Percentiles rank a stretch among this genome's conserved stretches.
phyloP scores from a whole-genome alignment of 2,113 vertebrate genomes.

The Colinus virginianus region DNA sequence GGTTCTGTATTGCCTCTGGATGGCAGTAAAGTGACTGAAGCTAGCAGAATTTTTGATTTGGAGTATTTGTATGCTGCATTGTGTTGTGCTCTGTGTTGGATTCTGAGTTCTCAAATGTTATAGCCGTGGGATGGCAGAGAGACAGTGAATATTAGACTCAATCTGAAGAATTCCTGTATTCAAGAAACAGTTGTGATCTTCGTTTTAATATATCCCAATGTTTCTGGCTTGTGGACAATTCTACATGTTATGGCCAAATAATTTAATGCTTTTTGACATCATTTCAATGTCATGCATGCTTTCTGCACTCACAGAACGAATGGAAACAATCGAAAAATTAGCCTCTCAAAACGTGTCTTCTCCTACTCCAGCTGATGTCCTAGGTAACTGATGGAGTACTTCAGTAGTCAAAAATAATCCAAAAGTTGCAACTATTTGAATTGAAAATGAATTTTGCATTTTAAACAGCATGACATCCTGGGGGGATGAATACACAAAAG shows the following conservation, averaged over 20 bases:
- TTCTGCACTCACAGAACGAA: not conserved
- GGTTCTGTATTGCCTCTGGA: not conserved
- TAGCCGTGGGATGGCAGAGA: slow-evolving; percentile 58
- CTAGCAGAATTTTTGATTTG: not conserved
- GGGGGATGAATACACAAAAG: slow-evolving; percentile 73
- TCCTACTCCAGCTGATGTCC: not conserved
- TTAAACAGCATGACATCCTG: slow-evolving; percentile 32
- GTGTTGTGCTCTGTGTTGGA: slow-evolving; percentile 1
- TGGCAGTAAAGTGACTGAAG: slow-evolving; percentile 36
- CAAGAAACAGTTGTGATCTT: slow-evolving; percentile 73
- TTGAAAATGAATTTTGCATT: slow-evolving; percentile 35
- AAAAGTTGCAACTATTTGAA: not conserved
- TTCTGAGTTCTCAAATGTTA: slow-evolving; percentile 72
- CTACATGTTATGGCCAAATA: slow-evolving; percentile 56
- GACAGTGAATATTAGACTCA: slow-evolving; percentile 47
- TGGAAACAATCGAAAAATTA: slow-evolving; percentile 8
- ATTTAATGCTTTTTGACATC: slow-evolving; percentile 50
- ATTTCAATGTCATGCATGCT: slow-evolving; percentile 15
- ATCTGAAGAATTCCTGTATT: slow-evolving; percentile 72
- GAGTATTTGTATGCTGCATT: slow-evolving; percentile 46
- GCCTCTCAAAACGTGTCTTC: not conserved
- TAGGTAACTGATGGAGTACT: not conserved
- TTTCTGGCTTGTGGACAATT: slow-evolving; percentile 56
- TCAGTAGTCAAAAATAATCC: not conserved
- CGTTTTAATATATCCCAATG: slow-evolving; percentile 67